Percentiles rank a stretch among this genome's conserved stretches.
Evolutionary conservation across 2,888 invertebrate genomes (phyloP).

Genomic region (Ophraella communa): DNA sequence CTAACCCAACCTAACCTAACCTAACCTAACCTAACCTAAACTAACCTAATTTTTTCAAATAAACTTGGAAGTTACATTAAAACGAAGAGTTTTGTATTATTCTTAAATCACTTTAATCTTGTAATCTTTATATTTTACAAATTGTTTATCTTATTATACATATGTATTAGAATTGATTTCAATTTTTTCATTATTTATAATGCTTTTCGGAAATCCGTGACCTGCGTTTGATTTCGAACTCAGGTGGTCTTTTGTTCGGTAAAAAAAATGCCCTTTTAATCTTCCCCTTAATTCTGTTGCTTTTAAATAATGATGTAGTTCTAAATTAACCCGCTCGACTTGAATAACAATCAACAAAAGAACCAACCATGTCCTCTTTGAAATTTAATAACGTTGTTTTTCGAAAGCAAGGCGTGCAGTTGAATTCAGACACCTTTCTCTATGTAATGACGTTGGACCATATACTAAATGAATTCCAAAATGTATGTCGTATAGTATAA

Average conservation of each 20-base stretch:
- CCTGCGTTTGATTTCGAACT: slow-evolving; percentile 2
- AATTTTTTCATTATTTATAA: too few species aligned
- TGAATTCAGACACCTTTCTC: slow-evolving; percentile 37
- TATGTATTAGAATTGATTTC: too few species aligned
- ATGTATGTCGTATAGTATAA: slow-evolving; percentile 36
- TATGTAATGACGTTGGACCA: slow-evolving; percentile 31
- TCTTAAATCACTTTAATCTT: too few species aligned
- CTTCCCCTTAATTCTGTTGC: slow-evolving; percentile 20
- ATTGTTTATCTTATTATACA: too few species aligned
- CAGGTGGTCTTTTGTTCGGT: slow-evolving; percentile 19
- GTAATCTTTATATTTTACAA: too few species aligned
- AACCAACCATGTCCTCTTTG: slow-evolving; percentile 26
- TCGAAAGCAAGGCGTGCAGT: slow-evolving; percentile 29
- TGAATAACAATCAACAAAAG: slow-evolving; percentile 35
- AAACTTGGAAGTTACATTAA: too few species aligned
- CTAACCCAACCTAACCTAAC: too few species aligned
- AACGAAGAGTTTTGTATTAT: too few species aligned
- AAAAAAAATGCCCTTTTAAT: slow-evolving; percentile 14
- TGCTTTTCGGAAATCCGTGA: too few species aligned
- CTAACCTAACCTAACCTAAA: too few species aligned
- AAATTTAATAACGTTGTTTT: slow-evolving; percentile 38
- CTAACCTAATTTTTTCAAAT: too few species aligned
- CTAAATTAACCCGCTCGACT: slow-evolving; percentile 34
- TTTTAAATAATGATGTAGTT: slow-evolving; percentile 24
- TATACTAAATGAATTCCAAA: slow-evolving; percentile 46